Percentiles rank a stretch among this genome's conserved stretches.
Evolutionary conservation across 2,113 vertebrate genomes (phyloP).

Genomic region (Nyctereutes procyonoides): DNA sequence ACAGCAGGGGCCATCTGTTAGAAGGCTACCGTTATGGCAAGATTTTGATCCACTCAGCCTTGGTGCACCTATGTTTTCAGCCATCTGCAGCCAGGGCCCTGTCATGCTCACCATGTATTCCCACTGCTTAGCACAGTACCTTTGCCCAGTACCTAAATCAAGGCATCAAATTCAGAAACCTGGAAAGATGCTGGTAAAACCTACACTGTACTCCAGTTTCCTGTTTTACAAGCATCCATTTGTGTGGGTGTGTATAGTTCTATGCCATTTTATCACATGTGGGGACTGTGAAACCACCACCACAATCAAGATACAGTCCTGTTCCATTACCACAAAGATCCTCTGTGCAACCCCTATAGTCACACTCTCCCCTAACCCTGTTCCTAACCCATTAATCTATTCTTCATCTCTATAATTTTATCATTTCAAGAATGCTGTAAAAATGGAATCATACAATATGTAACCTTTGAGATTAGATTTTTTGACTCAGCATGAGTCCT

Average conservation of each 20-base stretch:
- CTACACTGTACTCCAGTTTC: background rate
- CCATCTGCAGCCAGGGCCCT: background rate
- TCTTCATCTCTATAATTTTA: background rate
- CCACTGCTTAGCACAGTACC: background rate
- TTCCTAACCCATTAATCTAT: background rate
- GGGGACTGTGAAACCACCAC: background rate
- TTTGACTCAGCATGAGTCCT: background rate
- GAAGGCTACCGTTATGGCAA: background rate
- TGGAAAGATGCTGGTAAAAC: background rate
- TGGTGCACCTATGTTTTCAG: background rate
- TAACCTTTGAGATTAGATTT: background rate
- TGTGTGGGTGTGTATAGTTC: background rate
- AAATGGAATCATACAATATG: background rate
- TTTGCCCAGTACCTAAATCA: background rate
- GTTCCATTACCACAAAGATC: background rate
- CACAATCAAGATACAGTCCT: background rate
- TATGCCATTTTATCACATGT: background rate
- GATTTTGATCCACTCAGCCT: background rate
- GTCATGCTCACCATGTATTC: background rate
- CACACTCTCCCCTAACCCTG: background rate
- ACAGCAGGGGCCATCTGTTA: background rate
- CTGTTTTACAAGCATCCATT: background rate
- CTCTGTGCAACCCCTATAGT: background rate
- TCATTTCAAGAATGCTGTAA: background rate
- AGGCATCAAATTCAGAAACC: background rate